Evolutionary conservation across 2,113 vertebrate species (phyloP).

Genomic region (Aviceda subcristata): DNA sequence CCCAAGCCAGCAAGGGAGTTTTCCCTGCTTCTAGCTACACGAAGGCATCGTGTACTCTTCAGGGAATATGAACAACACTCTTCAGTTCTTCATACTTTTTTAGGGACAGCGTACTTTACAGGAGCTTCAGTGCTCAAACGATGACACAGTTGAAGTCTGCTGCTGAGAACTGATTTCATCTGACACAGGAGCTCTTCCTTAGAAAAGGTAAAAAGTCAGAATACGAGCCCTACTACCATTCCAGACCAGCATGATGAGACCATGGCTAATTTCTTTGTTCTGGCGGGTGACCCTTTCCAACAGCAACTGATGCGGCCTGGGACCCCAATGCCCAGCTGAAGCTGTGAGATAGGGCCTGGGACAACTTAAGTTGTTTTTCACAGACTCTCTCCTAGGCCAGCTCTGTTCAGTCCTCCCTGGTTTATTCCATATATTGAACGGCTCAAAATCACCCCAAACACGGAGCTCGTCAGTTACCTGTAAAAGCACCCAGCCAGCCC

Average conservation of each 20-base stretch:
- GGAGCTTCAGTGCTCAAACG: rapidly evolving
- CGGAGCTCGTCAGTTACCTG: rapidly evolving
- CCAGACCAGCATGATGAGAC: rapidly evolving
- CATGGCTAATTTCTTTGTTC: rapidly evolving
- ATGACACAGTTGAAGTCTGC: background rate
- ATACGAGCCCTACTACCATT: rapidly evolving
- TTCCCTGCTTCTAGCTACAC: background rate
- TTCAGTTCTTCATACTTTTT: background rate
- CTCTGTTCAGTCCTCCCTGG: rapidly evolving
- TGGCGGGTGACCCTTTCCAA: background rate
- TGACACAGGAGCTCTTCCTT: background rate
- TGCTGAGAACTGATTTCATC: too few relatives aligned
- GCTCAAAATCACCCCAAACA: rapidly evolving
- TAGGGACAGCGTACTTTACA: rapidly evolving
- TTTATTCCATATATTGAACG: rapidly evolving
- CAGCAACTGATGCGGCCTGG: background rate
- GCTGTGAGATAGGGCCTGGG: rapidly evolving
- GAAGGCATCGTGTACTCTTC: background rate
- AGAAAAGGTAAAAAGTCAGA: background rate
- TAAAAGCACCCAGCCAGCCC: background rate
- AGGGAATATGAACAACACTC: too few relatives aligned
- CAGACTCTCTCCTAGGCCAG: rapidly evolving
- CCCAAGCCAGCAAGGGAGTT: background rate
- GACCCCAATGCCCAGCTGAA: rapidly evolving
- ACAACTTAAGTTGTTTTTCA: rapidly evolving